Conservation (phyloP, 2,888 invertebrate genomes). For the Neocrepidodera transversa region DNA sequence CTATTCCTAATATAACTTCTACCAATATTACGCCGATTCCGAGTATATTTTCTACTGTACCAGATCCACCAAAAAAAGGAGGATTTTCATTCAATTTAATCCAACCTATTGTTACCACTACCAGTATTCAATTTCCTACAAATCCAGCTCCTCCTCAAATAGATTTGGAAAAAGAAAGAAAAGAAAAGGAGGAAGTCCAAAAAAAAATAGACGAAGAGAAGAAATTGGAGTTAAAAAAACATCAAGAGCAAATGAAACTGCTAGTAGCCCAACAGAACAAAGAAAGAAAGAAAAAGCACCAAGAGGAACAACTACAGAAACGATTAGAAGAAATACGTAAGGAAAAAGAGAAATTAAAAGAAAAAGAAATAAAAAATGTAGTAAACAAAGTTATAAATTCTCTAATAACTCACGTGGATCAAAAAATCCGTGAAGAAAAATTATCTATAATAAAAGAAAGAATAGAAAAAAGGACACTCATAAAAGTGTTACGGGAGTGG, state of each 20-base stretch:
- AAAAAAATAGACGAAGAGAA: slow-evolving; percentile 10
- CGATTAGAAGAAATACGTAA: slow-evolving; percentile 32
- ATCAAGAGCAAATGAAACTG: slow-evolving; percentile 36
- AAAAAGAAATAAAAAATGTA: slow-evolving; percentile 47
- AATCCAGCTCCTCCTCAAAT: background rate
- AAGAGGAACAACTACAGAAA: slow-evolving; percentile 38
- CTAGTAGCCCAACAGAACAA: slow-evolving; percentile 36
- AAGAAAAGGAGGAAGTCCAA: slow-evolving; percentile 3
- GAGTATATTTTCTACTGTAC: background rate
- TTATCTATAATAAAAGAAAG: slow-evolving; percentile 57
- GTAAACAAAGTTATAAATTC: slow-evolving; percentile 53
- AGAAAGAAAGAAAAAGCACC: slow-evolving; percentile 37
- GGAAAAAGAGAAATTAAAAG: slow-evolving; percentile 41
- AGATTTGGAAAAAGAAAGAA: background rate
- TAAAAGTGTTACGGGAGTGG: slow-evolving; percentile 62
- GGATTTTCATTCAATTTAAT: slow-evolving; percentile 41
- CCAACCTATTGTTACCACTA: background rate
- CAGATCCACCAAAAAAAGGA: slow-evolving; percentile 32
- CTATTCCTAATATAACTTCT: too few species aligned
- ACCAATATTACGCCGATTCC: too few species aligned
- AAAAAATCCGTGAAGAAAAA: slow-evolving; percentile 53
- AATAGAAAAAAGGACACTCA: slow-evolving; percentile 54
- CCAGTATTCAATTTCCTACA: background rate
- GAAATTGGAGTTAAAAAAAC: slow-evolving; percentile 39
- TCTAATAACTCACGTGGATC: slow-evolving; percentile 55